Conservation (phyloP, 2,888 invertebrate species). For the Ephialtes manifestator region DNA sequence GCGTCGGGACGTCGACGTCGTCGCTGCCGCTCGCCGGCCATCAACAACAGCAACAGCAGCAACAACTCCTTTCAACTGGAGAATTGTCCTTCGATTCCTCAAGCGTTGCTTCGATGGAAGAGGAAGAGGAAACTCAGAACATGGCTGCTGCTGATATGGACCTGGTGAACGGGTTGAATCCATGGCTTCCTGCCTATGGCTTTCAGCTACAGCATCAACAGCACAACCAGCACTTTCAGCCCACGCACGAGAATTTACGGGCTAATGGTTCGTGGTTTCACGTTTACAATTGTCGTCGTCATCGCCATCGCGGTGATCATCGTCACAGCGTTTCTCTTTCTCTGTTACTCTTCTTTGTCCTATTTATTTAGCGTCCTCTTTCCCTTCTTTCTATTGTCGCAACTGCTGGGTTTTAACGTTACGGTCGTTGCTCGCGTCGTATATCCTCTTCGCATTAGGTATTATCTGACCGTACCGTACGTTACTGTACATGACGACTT, state of each 20-base stretch:
- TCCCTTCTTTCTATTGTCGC: conserved; percentile 36
- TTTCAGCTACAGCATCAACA: conserved; percentile 89
- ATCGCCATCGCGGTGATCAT: conserved; percentile 14
- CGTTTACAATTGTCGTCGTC: conserved; percentile 27
- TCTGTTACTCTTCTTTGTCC: conserved; percentile 12
- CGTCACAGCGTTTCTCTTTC: conserved; percentile 26
- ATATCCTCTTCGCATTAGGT: conserved; percentile 38
- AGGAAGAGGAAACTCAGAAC: conserved; percentile 70
- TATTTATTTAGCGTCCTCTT: not conserved
- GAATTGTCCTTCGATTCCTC: conserved; percentile 33
- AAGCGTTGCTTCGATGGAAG: conserved; percentile 47
- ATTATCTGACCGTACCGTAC: conserved; percentile 20
- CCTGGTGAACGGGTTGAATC: conserved; percentile 89
- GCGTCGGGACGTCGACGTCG: conserved; percentile 64
- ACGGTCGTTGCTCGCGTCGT: conserved; percentile 62
- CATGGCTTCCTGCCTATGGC: conserved; percentile 93
- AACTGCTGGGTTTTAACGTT: conserved; percentile 43
- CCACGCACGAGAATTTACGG: conserved; percentile 84
- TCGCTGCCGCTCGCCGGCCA: conserved; percentile 22
- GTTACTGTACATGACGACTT: not conserved
- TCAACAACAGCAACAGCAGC: conserved; percentile 21
- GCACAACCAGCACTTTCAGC: conserved; percentile 87
- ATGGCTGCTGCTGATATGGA: conserved; percentile 78
- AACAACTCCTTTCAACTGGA: conserved; percentile 6
- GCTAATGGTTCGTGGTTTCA: conserved; percentile 82